These are phyloP conservation scores for Aphelenchoides bicaudatus DNA, from an alignment of 2,888 invertebrate species.

Conservation along the genomic window DNA sequence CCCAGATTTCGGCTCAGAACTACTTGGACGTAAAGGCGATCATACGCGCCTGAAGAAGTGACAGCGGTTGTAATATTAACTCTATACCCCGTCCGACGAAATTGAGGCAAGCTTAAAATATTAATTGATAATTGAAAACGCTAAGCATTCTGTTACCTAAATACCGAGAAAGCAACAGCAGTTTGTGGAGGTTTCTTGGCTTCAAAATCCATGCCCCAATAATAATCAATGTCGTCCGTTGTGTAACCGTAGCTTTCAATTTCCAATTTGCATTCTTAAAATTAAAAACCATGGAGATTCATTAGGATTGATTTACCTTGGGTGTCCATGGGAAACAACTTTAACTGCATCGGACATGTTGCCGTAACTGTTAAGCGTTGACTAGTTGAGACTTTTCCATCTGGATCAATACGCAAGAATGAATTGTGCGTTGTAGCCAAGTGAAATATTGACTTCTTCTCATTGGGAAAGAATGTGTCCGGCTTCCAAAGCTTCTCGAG, in stretches of 20 bases:
- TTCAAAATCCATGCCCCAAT: slow-evolving; percentile 61
- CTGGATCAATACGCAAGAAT: slow-evolving; percentile 91
- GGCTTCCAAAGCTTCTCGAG: slow-evolving; percentile 99
- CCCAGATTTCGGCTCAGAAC: slow-evolving; percentile 89
- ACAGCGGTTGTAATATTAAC: slow-evolving; percentile 48
- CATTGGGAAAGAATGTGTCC: slow-evolving; percentile 99
- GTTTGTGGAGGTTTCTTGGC: slow-evolving; percentile 61
- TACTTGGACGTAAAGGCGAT: slow-evolving; percentile 59
- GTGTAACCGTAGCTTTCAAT: slow-evolving; percentile 67
- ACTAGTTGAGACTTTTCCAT: slow-evolving; percentile 66
- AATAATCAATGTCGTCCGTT: slow-evolving; percentile 63
- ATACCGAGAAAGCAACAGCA: slow-evolving; percentile 49
- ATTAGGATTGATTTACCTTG: background rate
- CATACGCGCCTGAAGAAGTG: slow-evolving; percentile 59
- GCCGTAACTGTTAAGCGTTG: slow-evolving; percentile 65
- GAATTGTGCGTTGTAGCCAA: slow-evolving; percentile 99
- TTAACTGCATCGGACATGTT: slow-evolving; percentile 67
- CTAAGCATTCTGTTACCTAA: too few species aligned
- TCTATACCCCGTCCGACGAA: slow-evolving; percentile 54
- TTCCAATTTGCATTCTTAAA: slow-evolving; percentile 66
- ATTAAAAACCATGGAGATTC: too few species aligned
- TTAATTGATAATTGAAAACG: too few species aligned
- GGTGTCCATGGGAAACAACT: slow-evolving; percentile 65
- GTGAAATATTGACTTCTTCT: slow-evolving; percentile 99
- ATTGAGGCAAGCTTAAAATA: slow-evolving; percentile 64